Percentiles rank a stretch among this genome's conserved stretches.
These are phyloP conservation scores for Ethmia dodecea DNA, from an alignment of 2,888 invertebrate species.

Conservation along the genomic window DNA sequence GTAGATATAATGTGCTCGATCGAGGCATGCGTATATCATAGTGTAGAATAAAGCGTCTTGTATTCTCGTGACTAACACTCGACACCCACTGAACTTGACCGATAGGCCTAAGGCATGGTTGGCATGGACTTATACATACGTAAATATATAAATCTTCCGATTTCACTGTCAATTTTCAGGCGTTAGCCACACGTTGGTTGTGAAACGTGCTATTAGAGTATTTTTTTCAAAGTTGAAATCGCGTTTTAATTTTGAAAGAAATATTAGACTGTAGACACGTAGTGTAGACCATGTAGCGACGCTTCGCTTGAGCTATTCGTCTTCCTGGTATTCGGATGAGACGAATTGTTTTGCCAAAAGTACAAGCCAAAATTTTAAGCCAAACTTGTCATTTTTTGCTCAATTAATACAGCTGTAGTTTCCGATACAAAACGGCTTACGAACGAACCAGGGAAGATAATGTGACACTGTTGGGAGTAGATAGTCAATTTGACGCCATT, in stretches of 20 bases:
- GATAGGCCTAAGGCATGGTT: conserved; percentile 44
- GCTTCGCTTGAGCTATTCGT: conserved; percentile 70
- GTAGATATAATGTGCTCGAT: conserved; percentile 12
- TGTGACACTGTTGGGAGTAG: conserved; percentile 9
- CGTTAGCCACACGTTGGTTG: conserved; percentile 72
- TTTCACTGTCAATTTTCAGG: conserved; percentile 69
- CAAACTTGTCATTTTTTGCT: conserved; percentile 48
- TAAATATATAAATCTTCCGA: conserved; percentile 41
- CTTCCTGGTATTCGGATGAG: conserved; percentile 41
- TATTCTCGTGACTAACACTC: conserved; percentile 38
- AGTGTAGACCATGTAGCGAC: conserved; percentile 64
- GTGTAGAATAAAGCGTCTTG: conserved; percentile 27
- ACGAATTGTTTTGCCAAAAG: conserved; percentile 56
- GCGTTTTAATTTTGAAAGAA: conserved; percentile 40
- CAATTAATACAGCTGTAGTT: conserved; percentile 26
- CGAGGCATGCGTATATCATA: conserved; percentile 39
- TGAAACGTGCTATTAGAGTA: conserved; percentile 69
- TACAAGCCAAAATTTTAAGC: conserved; percentile 55
- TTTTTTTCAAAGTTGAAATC: conserved; percentile 35
- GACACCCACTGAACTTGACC: conserved; percentile 14
- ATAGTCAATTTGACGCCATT: conserved; percentile 16
- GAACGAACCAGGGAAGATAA: conserved; percentile 9
- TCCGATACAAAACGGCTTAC: background rate
- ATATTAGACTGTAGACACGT: conserved; percentile 60
- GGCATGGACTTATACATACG: conserved; percentile 66